phyloP scores from a whole-genome alignment of 2,113 vertebrate genomes.

The Struthidea cinerea region DNA sequence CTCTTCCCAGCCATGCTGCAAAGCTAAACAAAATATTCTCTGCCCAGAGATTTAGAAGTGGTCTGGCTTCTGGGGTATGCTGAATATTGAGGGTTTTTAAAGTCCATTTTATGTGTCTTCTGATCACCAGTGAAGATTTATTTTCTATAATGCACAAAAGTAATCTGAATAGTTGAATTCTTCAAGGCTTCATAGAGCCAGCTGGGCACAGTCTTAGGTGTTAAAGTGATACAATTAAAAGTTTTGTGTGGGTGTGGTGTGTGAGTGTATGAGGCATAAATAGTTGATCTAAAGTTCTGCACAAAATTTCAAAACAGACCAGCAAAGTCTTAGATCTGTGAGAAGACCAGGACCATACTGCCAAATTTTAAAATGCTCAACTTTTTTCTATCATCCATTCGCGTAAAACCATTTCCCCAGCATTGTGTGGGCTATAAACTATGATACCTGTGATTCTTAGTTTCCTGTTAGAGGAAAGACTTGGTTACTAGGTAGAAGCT shows the following conservation, averaged over 20 bases:
- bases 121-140: background rate
- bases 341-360: background rate
- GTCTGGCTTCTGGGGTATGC: background rate
- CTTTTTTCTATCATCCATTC: background rate
- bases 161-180: background rate
- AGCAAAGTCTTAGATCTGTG: background rate
- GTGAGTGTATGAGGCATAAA: background rate
- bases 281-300: background rate
- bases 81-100: background rate
- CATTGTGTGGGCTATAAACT: background rate
- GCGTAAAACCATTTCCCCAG: background rate
- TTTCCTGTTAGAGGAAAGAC: background rate
- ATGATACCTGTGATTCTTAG: background rate
- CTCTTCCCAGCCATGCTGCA: background rate
- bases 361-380: background rate
- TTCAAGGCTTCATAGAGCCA: background rate
- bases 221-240: background rate
- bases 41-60: background rate
- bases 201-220: background rate
- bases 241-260: background rate
- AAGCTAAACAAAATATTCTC: background rate
- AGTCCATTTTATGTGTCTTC: background rate
- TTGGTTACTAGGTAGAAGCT: background rate
- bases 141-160: background rate
- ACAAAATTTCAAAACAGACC: background rate